Evolutionary conservation across 2,797 vertebrate genomes (phyloP).

Genomic region (Psittacula derbiana): DNA sequence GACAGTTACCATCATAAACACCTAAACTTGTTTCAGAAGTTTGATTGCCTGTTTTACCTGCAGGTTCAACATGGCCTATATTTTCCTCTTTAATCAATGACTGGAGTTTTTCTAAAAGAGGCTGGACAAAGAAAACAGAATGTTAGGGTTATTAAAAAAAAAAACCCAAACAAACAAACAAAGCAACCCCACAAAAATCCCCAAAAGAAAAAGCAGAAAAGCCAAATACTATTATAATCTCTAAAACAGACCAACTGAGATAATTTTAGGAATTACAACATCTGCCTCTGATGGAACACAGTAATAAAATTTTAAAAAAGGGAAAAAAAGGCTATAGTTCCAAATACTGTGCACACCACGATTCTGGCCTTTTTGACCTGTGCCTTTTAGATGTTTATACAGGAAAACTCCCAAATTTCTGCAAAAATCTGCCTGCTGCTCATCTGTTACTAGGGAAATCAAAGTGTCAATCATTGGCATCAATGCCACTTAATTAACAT

Average conservation of each 20-base stretch:
- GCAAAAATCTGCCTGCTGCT: slow-evolving; percentile 65
- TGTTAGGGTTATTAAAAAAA: neutral
- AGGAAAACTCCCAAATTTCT: slow-evolving; percentile 62
- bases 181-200: neutral
- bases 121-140: slow-evolving; percentile 67
- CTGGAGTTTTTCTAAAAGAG: slow-evolving; percentile 86
- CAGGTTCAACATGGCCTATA: slow-evolving; percentile 39
- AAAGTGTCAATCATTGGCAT: slow-evolving; percentile 69
- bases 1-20: slow-evolving; percentile 41
- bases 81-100: slow-evolving; percentile 74
- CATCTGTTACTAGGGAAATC: slow-evolving; percentile 62
- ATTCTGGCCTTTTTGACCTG: neutral
- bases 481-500: slow-evolving; percentile 78
- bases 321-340: neutral
- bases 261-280: neutral
- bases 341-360: neutral
- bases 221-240: neutral
- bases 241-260: neutral
- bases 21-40: slow-evolving; percentile 61
- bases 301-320: neutral
- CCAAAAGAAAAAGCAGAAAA: slow-evolving; percentile 23
- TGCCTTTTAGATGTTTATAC: slow-evolving; percentile 21
- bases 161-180: neutral
- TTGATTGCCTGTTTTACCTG: slow-evolving; percentile 63
- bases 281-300: neutral